Evolutionary conservation across 2,113 vertebrate genomes (phyloP).

Genomic region (Notechis scutatus): DNA sequence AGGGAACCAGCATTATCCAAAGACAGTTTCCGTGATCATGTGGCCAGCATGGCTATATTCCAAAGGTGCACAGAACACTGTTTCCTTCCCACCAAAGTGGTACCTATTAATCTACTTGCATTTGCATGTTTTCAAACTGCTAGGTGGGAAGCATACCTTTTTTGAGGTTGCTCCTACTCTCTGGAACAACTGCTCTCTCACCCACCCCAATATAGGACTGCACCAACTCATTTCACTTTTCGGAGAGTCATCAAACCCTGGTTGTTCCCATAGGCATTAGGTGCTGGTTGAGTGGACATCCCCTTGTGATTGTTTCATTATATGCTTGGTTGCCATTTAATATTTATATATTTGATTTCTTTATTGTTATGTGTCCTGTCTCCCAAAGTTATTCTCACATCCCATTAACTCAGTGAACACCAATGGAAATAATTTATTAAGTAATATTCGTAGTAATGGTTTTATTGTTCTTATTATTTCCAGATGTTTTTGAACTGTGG

Average conservation of each 20-base stretch:
- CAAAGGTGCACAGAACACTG: neutral
- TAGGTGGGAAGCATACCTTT: neutral
- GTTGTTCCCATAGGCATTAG: neutral
- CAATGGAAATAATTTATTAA: neutral
- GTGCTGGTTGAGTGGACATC: neutral
- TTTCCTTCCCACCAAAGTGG: neutral
- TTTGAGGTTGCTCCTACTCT: neutral
- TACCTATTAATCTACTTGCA: neutral
- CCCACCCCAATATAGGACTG: neutral
- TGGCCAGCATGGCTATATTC: neutral
- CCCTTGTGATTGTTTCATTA: neutral
- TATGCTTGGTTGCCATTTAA: neutral
- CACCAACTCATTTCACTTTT: neutral
- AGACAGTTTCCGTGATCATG: neutral
- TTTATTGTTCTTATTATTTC: neutral
- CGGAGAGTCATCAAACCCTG: neutral
- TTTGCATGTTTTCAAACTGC: neutral
- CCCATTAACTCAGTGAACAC: neutral
- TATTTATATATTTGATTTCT: neutral
- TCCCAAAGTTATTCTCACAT: neutral
- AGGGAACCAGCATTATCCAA: no score
- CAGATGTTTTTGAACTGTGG: neutral
- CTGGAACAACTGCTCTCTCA: neutral
- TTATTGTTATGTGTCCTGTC: neutral
- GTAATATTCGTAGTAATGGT: neutral